A percentile compares a stretch with the other conserved stretches of the same genome.
Evolutionary conservation across 1,140 invertebrate genomes (phyloP).

Genomic region (Aleiodes sp.): DNA sequence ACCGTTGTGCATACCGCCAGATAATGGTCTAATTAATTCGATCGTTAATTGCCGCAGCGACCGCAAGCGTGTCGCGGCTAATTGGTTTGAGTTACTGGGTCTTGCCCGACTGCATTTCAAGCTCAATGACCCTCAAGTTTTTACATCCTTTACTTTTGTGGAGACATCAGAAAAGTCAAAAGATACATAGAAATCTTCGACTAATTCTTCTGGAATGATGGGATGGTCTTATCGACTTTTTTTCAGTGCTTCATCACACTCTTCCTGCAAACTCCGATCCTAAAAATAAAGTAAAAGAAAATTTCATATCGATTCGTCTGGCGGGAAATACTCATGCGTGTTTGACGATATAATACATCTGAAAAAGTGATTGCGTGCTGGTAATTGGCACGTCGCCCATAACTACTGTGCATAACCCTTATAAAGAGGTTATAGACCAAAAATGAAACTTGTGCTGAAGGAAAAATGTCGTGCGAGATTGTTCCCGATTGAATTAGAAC

Average conservation of each 20-base stretch:
- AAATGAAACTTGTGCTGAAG: slow-evolving; percentile 39
- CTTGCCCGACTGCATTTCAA: slow-evolving; percentile 26
- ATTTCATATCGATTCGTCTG: neutral
- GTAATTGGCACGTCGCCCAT: slow-evolving; percentile 43
- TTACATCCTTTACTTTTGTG: neutral
- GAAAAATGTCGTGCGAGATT: neutral
- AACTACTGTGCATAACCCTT: slow-evolving; percentile 26
- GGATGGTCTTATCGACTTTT: too few species aligned
- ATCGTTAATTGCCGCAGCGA: slow-evolving; percentile 55
- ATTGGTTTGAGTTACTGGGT: slow-evolving; percentile 55
- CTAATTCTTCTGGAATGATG: too few species aligned
- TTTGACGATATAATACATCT: neutral
- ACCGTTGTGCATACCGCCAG: slow-evolving; percentile 32
- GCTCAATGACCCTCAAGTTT: neutral
- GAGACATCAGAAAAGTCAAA: neutral
- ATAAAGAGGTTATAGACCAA: slow-evolving; percentile 38
- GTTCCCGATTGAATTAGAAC: neutral
- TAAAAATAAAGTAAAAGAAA: neutral
- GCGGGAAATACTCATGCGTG: slow-evolving; percentile 8
- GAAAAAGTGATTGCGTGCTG: slow-evolving; percentile 41
- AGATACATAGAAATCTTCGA: neutral
- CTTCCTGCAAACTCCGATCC: too few species aligned
- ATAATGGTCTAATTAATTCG: slow-evolving; percentile 62
- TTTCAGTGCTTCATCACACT: too few species aligned
- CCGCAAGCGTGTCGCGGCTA: slow-evolving; percentile 51